Percentiles rank a stretch among this genome's conserved stretches.
These are phyloP conservation scores for Pachyrhynchus sulphureomaculatus DNA, from an alignment of 1,140 invertebrate genomes.

Conservation along the genomic window DNA sequence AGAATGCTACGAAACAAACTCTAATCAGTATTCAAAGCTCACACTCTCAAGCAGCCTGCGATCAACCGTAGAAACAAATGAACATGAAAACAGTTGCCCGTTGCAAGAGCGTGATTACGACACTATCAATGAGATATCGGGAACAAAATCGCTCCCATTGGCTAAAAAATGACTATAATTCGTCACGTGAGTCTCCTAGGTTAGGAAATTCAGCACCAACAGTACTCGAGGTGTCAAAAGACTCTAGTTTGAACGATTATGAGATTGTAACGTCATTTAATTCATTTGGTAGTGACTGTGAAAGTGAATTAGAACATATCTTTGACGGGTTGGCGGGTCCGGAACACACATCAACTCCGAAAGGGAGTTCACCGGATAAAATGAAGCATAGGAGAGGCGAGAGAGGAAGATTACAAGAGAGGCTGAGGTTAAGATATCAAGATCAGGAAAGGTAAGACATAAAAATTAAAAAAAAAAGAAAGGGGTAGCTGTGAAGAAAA, in stretches of 20 bases:
- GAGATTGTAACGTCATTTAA: constrained; percentile 35
- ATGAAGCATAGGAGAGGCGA: constrained; percentile 22
- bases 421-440: constrained; percentile 40
- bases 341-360: constrained; percentile 48
- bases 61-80: constrained; percentile 22
- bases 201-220: constrained; percentile 38
- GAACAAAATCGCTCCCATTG: constrained; percentile 23
- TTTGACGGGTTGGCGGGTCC: constrained; percentile 42
- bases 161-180: background rate
- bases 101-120: constrained; percentile 13
- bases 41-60: constrained; percentile 24
- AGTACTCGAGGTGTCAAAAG: constrained; percentile 19
- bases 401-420: constrained; percentile 35
- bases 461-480: no score
- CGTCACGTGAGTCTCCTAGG: background rate
- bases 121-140: constrained; percentile 24
- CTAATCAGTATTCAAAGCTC: constrained; percentile 47
- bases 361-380: constrained; percentile 25
- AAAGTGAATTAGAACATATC: constrained; percentile 46
- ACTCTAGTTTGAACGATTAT: constrained; percentile 23
- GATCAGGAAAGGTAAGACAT: constrained; percentile 37
- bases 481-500: no score
- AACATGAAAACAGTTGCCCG: constrained; percentile 26
- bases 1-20: constrained; percentile 32
- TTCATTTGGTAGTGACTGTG: constrained; percentile 43